Evolutionary conservation across 2,113 vertebrate species (phyloP), one percentile per base, ranked within the genome.

Genomic region (Stomatorhinus ivindoensis): DNA sequence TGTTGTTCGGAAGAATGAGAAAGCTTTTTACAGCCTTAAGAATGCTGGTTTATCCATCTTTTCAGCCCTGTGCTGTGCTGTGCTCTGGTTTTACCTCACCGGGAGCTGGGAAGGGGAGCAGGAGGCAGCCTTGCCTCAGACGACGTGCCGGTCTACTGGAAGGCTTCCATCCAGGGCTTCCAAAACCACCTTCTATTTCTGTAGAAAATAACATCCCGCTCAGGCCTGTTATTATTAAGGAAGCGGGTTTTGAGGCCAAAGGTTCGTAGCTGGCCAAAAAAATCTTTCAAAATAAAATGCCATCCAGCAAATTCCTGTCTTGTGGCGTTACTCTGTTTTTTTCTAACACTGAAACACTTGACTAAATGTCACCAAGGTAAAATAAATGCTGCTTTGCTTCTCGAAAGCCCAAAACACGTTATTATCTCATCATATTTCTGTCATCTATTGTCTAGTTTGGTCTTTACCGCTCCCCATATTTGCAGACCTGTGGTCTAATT

Each of bases 181-280:
- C 92, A 95, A 51, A 92, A 94, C 93, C 94, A 92, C 91, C 94
- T 89, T 94, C 92, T 94, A 94, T 94, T 94, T 93, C 88, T 87
- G 92, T 92, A 91, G 91, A 90, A 92, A 95, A 94, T 91, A 94
- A 94, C 93, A 94, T 94, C 92, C 92, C 94, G 92, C 91, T 89
- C 92, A 92, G 91, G 92, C 94, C 93, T 94, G 93, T 93, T 94
- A 95, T 94, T 95, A 94, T 93, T 91, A 93, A 95, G 96, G 95
- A 95, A 95, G 95, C 94, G 94, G 94, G 93, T 94, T 95, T 92
- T 90, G 90, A 90, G 90, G 93, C 92, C 93, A 94, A 88, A 48
- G 93, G 92, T 94, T 93, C 94, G 93, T 95, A 94, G 93, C 93
- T 94, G 93, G 92, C 93, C 94, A 94, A 96, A 96, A 96, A 95